Base-by-base conservation (phyloP, 2,113 vertebrate genomes). In the Tylochromis polylepis region DNA sequence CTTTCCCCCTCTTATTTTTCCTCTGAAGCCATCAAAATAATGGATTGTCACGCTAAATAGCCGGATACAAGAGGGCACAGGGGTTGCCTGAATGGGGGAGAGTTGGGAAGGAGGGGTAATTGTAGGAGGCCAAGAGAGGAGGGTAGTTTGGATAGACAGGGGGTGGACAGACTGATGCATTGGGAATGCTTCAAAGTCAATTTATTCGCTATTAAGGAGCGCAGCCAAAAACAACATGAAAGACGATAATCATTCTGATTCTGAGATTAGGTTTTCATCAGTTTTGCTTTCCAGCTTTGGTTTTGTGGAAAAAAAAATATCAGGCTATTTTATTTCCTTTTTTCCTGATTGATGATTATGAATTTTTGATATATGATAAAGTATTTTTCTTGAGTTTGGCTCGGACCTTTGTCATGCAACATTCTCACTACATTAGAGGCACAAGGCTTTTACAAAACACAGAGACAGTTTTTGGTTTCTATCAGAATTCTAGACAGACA, bases 41-140 rank as follows among this genome's bases (percentile, higher is more conserved):
- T 94, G 92, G 92, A 95, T 94, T 95, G 95, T 95, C 95, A 95
- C 88, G 91, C 93, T 95, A 94, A 95, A 92, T 92, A 91, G 91
- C 93, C 91, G 90, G 93, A 95, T 94, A 93, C 93, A 94, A 95
- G 93, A 89, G 94, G 93, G 92, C 91, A 94, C 91, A 93, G 85
- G 86, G 91, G 93, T 84, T 92, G 90, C 84, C 86, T 81, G 81
- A 75, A 87, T 49, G 88, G 89, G 84, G 88, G 90, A 85, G 84
- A 86, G 85, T 60, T 4, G 27, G 38, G 20, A 46, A 62, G 84
- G 87, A 83, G 90, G 85, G 81, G 89, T 90, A 89, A 92, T 92
- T 92, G 93, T 92, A 82, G 86, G 77, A 89, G 93, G 67, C 77
- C 27, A 18, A 77, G 70, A 70, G 86, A 36, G 88, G 41, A 46